Base-by-base conservation (phyloP, 2,888 invertebrate genomes). In the Agapetus fuscipes region DNA sequence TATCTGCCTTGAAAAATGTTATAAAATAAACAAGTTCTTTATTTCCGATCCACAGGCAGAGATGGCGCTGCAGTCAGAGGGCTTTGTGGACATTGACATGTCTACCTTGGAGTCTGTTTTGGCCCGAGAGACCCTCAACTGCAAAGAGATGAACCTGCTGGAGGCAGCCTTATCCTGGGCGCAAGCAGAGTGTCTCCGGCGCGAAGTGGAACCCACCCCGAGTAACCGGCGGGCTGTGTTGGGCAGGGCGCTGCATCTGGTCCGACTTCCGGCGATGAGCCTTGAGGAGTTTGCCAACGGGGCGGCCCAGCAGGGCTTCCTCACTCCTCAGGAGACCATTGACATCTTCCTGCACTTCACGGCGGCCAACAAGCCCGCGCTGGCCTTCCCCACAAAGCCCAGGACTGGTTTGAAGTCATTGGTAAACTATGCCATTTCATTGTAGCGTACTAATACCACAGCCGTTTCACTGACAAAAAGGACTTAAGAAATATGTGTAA, bases 261-360 rank as follows among this genome's bases (percentile, higher is more conserved):
- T 96, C 51, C 78, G 95, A 53, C 86, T 96, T 53, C 93, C 95
- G 3, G 88, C 93, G 9, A 95, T 96, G 95, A 78, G 81, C 34
- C 66, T 95, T 49, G 90, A 93, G 55, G 69, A 70, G 60, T 95
- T 93, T 66, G 95, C 96, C 3, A 91, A 95, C 58, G 88, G 88
- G 50, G 90, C 91, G 11, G 95, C 93, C 12, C 94, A 94, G 66
- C 81, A 88, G 34, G 91, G 89, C 16, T 85, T 95, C 51, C 70
- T 95, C 38, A 89, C 91, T 2, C 81, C 87, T 48, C 84, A 91
- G 61, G 95, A 96, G 63, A 93, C 90, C 9, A 93, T 90, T 47
- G 90, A 94, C 57, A 85, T 94, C 60, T 96, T 96, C 70, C 74
- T 96, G 52, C 83, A 94, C 66, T 95, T 90, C 58, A 94, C 94